Conservation (phyloP, 2,113 vertebrate species). For the Otolemur garnettii region DNA sequence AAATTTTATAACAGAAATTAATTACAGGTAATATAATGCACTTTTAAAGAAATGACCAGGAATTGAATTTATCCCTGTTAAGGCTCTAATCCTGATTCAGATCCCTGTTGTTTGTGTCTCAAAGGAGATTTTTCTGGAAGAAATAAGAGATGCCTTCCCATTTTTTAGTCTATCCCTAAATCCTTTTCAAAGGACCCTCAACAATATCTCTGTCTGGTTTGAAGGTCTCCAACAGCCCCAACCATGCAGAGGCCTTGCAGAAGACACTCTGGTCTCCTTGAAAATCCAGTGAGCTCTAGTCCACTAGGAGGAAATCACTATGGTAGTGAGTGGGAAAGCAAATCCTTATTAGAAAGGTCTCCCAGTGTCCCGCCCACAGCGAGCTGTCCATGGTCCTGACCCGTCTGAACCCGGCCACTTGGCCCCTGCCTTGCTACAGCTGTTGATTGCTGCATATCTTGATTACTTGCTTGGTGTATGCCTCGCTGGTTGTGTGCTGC, state of each 20-base stretch:
- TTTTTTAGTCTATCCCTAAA: not conserved
- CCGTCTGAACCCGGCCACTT: not conserved
- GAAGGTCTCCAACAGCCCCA: not conserved
- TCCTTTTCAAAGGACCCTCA: not conserved
- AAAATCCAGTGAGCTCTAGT: not conserved
- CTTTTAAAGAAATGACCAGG: not conserved
- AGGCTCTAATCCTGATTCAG: not conserved
- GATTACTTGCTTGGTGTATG: not conserved
- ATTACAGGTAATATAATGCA: not conserved
- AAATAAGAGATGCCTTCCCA: not conserved
- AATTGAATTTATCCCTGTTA: not conserved
- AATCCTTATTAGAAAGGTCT: not conserved
- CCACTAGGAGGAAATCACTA: constrained; percentile 3
- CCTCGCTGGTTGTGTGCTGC: not conserved
- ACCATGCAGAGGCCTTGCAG: not conserved
- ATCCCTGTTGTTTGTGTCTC: not conserved
- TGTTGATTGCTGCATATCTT: not conserved
- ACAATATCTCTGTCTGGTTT: not conserved
- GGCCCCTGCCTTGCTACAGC: not conserved
- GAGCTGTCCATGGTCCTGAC: constrained; percentile 52
- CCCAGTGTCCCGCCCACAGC: rapidly evolving
- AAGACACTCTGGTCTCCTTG: not conserved
- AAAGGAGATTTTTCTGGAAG: not conserved
- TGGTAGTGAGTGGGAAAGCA: not conserved
- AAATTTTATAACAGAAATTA: not conserved